Percentiles rank a stretch among this genome's conserved stretches.
These are phyloP conservation scores for Circaetus gallicus DNA, from an alignment of 2,113 vertebrate genomes.

Conservation along the genomic window DNA sequence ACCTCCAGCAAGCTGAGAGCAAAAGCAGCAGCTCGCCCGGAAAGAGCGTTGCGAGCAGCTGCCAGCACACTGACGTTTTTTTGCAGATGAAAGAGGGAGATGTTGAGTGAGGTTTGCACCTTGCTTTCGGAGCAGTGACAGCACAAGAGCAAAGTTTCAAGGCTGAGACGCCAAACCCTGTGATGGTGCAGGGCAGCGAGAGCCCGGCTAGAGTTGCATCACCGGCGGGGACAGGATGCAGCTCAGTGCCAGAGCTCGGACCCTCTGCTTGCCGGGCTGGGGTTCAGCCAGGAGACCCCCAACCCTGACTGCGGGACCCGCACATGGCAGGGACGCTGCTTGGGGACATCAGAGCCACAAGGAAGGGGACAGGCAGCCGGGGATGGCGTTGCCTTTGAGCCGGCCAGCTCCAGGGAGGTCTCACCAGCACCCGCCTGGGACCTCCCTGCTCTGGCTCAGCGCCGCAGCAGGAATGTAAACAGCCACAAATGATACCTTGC, in stretches of 20 bases:
- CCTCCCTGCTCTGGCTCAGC: neutral
- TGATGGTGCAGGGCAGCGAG: fast-evolving
- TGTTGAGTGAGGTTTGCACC: neutral
- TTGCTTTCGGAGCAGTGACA: too few relatives aligned
- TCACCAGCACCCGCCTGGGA: fast-evolving
- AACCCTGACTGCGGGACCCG: too few relatives aligned
- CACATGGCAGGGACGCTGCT: neutral
- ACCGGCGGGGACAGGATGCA: neutral
- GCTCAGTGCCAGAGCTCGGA: fast-evolving
- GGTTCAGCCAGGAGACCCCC: neutral
- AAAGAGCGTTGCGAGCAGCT: neutral
- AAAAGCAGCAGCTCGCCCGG: neutral
- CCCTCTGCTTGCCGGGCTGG: neutral
- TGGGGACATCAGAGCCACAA: neutral
- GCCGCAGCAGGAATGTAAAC: neutral
- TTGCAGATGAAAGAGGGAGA: neutral
- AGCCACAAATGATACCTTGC: neutral
- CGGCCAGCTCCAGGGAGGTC: fast-evolving
- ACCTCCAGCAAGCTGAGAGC: neutral
- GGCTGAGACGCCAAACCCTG: neutral
- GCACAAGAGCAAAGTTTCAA: neutral
- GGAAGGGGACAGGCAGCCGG: neutral
- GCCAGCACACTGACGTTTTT: neutral
- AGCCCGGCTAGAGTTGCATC: neutral
- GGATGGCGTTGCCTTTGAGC: neutral